Conservation (phyloP, 2,888 invertebrate genomes). For the Drosophila falleni region DNA sequence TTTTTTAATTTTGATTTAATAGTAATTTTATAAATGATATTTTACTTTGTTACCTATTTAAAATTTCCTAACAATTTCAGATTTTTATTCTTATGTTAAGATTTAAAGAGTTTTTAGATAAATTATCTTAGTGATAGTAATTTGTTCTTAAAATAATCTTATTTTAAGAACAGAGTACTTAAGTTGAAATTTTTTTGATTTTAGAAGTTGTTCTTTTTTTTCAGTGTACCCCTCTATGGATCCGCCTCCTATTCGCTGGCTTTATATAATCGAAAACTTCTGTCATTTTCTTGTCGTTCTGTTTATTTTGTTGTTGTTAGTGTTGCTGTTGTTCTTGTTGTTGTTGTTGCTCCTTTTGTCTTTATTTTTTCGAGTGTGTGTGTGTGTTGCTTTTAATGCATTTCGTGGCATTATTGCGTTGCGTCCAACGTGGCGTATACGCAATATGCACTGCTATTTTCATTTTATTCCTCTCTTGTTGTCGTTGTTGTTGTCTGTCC, state of each 20-base stretch:
- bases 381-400: slow-evolving; percentile 61
- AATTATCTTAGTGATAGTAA: too few species aligned
- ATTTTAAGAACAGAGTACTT: too few species aligned
- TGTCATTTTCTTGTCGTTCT: slow-evolving; percentile 70
- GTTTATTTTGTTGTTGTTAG: slow-evolving; percentile 23
- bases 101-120: too few species aligned
- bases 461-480: slow-evolving; percentile 46
- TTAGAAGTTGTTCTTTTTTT: too few species aligned
- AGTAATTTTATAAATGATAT: too few species aligned
- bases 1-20: too few species aligned
- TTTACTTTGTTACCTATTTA: too few species aligned
- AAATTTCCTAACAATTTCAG: too few species aligned
- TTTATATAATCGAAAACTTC: slow-evolving; percentile 77
- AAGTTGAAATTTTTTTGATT: too few species aligned
- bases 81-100: too few species aligned
- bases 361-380: slow-evolving; percentile 25
- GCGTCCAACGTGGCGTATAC: slow-evolving; percentile 71
- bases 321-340: slow-evolving; percentile 1
- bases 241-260: slow-evolving; percentile 37
- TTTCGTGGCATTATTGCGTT: slow-evolving; percentile 69
- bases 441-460: slow-evolving; percentile 59
- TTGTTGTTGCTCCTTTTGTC: not conserved
- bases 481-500: slow-evolving; percentile 45
- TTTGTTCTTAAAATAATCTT: too few species aligned
- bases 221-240: too few species aligned